Conservation (phyloP, 2,113 vertebrate species). For the Platichthys flesus region DNA sequence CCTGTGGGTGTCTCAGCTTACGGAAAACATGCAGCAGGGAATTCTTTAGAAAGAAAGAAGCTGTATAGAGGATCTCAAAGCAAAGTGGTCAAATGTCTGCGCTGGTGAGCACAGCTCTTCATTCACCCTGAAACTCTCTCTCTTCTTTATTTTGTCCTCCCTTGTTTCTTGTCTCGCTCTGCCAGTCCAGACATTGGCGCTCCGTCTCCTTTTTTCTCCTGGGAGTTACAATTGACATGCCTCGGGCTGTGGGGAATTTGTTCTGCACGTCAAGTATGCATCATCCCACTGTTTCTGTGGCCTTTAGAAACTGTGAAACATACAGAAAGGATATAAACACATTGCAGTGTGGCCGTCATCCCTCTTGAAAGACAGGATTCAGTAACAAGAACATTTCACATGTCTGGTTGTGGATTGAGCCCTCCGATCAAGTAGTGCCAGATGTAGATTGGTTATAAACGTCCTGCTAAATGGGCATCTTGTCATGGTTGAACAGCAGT, state of each 20-base stretch:
- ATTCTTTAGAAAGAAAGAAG: conserved; percentile 17
- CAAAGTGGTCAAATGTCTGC: conserved; percentile 63
- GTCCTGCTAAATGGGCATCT: background rate
- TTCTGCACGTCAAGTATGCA: conserved; percentile 63
- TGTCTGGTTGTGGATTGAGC: background rate
- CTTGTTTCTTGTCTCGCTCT: conserved; percentile 51
- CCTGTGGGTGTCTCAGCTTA: conserved; percentile 53
- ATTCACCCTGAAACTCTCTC: conserved; percentile 4
- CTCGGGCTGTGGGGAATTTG: conserved; percentile 63
- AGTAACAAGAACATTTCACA: background rate
- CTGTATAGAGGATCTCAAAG: conserved; percentile 64
- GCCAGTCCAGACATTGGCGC: conserved; percentile 37
- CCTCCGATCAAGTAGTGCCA: too few species aligned
- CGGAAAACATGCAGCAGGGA: conserved; percentile 34
- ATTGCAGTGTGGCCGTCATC: background rate
- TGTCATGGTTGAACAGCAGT: conserved; percentile 15
- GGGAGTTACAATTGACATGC: conserved; percentile 59
- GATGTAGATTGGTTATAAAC: too few species aligned
- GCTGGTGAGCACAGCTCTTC: conserved; percentile 38
- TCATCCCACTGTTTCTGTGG: conserved; percentile 46
- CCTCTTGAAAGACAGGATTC: background rate
- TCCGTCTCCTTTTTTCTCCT: conserved; percentile 29
- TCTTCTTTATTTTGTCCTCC: conserved; percentile 18
- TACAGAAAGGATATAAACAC: background rate
- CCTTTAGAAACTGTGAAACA: conserved; percentile 17